phyloP scores from a whole-genome alignment of 2,797 vertebrate species.

The Propithecus perrieri region DNA sequence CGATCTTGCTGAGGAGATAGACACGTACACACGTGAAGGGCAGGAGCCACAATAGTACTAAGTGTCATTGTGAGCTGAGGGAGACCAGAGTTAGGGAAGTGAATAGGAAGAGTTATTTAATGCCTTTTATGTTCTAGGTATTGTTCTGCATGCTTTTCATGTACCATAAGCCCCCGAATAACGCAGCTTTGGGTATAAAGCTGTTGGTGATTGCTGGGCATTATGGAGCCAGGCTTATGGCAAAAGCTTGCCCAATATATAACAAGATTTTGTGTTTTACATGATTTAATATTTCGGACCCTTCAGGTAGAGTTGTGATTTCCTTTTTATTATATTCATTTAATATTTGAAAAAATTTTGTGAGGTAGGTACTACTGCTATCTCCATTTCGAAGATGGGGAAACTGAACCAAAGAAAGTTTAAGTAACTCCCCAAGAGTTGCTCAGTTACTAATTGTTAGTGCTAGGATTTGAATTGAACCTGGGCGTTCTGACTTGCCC shows the following conservation, averaged over 20 bases:
- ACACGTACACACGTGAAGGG: not conserved
- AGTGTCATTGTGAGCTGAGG: not conserved
- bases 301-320: not conserved
- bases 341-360: not conserved
- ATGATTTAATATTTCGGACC: not conserved
- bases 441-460: not conserved
- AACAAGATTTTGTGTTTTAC: not conserved
- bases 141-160: not conserved
- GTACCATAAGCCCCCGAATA: not conserved
- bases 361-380: not conserved
- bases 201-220: not conserved
- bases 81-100: not conserved
- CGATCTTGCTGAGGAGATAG: not conserved
- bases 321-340: not conserved
- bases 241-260: not conserved
- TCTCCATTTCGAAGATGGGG: not conserved
- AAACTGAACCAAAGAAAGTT: constrained; percentile 1
- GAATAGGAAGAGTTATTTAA: not conserved
- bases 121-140: not conserved
- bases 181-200: not conserved
- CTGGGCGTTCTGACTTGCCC: not conserved
- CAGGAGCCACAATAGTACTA: not conserved
- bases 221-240: not conserved
- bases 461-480: not conserved
- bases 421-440: not conserved